These are phyloP conservation scores for Hirtodrosophila cameraria DNA, from an alignment of 2,888 invertebrate genomes.

Conservation along the genomic window DNA sequence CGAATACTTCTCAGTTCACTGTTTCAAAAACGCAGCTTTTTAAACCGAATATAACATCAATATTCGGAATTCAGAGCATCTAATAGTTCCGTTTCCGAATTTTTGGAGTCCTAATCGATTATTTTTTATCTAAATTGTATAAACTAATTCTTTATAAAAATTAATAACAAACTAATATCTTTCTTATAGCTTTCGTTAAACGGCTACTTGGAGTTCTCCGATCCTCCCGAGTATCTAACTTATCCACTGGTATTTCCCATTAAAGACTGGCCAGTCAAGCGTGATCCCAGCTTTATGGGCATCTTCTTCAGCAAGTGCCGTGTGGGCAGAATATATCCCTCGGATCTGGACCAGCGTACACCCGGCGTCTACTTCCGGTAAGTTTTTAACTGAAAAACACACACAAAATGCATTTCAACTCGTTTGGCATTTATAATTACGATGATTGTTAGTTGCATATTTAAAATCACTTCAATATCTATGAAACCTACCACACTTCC, in stretches of 20 bases:
- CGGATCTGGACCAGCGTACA: constrained; percentile 90
- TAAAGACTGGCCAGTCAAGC: constrained; percentile 92
- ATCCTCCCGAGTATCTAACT: constrained; percentile 92
- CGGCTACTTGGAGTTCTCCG: constrained; percentile 94
- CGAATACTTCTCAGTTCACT: too few species aligned
- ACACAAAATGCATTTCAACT: constrained; percentile 1
- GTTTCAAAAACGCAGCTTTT: too few species aligned
- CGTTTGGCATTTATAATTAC: constrained; percentile 40
- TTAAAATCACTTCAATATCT: constrained; percentile 45
- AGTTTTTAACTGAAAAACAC: constrained; percentile 38
- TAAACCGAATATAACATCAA: too few species aligned
- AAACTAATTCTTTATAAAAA: too few species aligned
- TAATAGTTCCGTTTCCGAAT: too few species aligned
- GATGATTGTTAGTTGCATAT: constrained; percentile 54
- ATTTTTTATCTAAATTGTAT: too few species aligned
- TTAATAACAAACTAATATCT: too few species aligned
- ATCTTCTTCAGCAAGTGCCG: constrained; percentile 96
- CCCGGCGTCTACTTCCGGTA: constrained; percentile 93
- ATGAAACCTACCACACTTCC: not conserved
- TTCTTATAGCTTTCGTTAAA: constrained; percentile 89
- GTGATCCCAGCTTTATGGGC: constrained; percentile 97
- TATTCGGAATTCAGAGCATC: too few species aligned
- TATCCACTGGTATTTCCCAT: constrained; percentile 95
- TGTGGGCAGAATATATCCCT: constrained; percentile 89
- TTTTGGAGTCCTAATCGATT: too few species aligned